Base-by-base conservation (phyloP, 2,797 vertebrate genomes). In the Miichthys miiuy region DNA sequence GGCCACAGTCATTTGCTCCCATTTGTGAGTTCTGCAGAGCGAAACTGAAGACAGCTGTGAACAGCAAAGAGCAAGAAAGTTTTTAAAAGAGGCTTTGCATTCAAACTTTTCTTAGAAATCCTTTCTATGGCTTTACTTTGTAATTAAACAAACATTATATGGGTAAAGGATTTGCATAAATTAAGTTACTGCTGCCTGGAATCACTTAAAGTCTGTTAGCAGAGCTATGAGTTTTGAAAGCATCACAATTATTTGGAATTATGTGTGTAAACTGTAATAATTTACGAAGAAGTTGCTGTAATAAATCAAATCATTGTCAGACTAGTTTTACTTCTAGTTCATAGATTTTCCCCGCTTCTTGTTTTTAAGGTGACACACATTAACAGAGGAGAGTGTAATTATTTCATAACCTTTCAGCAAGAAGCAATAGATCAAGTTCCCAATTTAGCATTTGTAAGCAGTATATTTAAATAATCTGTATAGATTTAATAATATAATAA, bases 1-100 rank as follows among this genome's bases (percentile, higher is more conserved):
- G 21, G 48, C 30, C 14, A 21, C 38, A 44, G 20, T 62, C 25
- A 51, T 44, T 65, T 66, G 20, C 41, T 0, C 11, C 18, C 27
- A n/a, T 34, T 55, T 51, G 18, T 20, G 6, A 38, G 38, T 4
- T 72, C 9, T 21, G 23, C 30, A 25, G 13, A 57, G 50, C 41
- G 51, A 60, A 52, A 60, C 16, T 60, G 47, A 78, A 60, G 51
- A 68, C 38, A 34, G 6, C 47, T 61, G 73, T 30, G 38, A 18
- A 27, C 4, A 23, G 16, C 42, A 56, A 50, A 62, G 21, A 54
- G 16, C 34, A 38, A 9, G 8, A 38, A 38, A 38, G 10, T 6
- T 64, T 64, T 20, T 13, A 14, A 18, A n/a, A 27, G 30, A 30
- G 7, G 4, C 44, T 21, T 48, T 46, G 38, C 38, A 38, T 27